Evolutionary conservation across 35 echinoderm and acorn worm genomes (phyloP).

Genomic region (Heliocidaris erythrogramma): DNA sequence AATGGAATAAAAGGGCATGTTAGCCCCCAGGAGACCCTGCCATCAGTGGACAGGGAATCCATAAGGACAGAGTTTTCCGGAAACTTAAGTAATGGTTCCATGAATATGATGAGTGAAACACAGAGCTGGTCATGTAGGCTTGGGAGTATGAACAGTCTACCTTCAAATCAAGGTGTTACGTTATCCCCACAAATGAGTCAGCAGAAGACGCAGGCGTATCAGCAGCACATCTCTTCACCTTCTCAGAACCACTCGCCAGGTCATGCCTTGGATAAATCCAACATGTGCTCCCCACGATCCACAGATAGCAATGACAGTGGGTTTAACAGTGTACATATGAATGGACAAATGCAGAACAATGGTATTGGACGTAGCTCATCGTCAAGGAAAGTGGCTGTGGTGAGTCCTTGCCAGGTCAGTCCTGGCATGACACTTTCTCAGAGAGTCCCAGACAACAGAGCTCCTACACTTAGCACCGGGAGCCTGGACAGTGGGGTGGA

Average conservation of each 20-base stretch:
- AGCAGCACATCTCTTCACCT: background rate
- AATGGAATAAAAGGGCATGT: slow-evolving; percentile 20
- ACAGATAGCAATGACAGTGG: slow-evolving; percentile 1
- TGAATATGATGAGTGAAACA: background rate
- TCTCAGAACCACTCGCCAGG: background rate
- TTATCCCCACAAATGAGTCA: background rate
- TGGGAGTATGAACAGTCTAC: background rate
- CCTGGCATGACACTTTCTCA: background rate
- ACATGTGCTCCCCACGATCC: slow-evolving; percentile 23
- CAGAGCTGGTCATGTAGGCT: background rate
- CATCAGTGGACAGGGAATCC: background rate
- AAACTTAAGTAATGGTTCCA: background rate
- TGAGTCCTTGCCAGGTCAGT: slow-evolving; percentile 21
- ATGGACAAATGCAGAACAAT: slow-evolving; percentile 4
- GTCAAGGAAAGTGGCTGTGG: slow-evolving; percentile 23
- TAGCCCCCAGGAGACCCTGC: background rate
- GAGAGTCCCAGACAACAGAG: background rate
- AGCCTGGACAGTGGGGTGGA: slow-evolving; percentile 14
- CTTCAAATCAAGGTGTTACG: background rate
- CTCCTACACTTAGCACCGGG: slow-evolving; percentile 12
- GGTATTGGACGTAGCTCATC: background rate
- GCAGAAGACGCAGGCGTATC: background rate
- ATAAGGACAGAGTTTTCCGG: background rate
- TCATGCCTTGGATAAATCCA: background rate
- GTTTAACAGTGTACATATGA: background rate